A percentile compares a stretch with the other conserved stretches of the same genome.
Conservation (phyloP, 2,797 vertebrate genomes). For the Hephaestus fuliginosus region DNA sequence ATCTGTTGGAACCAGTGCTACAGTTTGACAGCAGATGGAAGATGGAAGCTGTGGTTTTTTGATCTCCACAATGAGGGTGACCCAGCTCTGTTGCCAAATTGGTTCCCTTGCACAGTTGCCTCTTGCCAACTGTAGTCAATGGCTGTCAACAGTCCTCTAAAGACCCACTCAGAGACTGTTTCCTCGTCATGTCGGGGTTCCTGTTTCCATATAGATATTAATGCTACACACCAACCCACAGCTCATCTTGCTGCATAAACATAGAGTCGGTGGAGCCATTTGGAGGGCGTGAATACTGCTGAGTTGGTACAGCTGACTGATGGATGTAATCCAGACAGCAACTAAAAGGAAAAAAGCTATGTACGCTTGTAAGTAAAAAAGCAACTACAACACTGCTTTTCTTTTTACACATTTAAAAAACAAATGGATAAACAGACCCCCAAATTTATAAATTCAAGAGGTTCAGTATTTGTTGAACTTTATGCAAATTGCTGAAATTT, state of each 20-base stretch:
- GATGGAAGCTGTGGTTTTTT: constrained; percentile 28
- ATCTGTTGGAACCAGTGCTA: constrained; percentile 25
- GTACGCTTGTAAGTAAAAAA: not conserved
- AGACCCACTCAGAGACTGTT: constrained; percentile 34
- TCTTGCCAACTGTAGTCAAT: constrained; percentile 44
- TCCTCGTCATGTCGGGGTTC: constrained; percentile 18
- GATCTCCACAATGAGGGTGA: constrained; percentile 34
- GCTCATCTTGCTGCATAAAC: constrained; percentile 14
- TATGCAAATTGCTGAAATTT: constrained; percentile 35
- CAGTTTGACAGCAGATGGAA: constrained; percentile 35
- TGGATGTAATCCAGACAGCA: not conserved
- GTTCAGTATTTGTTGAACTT: constrained; percentile 28
- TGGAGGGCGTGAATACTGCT: not conserved
- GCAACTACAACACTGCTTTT: not conserved
- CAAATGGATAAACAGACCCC: not conserved
- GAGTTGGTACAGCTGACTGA: not conserved
- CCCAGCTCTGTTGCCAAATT: constrained; percentile 34
- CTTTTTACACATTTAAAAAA: constrained; percentile 2
- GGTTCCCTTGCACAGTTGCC: constrained; percentile 33
- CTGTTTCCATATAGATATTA: constrained; percentile 9
- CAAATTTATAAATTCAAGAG: constrained; percentile 7
- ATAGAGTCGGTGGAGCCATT: not conserved
- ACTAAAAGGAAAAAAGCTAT: not conserved
- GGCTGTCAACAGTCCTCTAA: constrained; percentile 46
- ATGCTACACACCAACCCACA: not conserved